Percentiles rank a stretch among this genome's conserved stretches.
These are phyloP conservation scores for Simalia tracyae DNA, from an alignment of 2,797 vertebrate genomes.

Conservation along the genomic window DNA sequence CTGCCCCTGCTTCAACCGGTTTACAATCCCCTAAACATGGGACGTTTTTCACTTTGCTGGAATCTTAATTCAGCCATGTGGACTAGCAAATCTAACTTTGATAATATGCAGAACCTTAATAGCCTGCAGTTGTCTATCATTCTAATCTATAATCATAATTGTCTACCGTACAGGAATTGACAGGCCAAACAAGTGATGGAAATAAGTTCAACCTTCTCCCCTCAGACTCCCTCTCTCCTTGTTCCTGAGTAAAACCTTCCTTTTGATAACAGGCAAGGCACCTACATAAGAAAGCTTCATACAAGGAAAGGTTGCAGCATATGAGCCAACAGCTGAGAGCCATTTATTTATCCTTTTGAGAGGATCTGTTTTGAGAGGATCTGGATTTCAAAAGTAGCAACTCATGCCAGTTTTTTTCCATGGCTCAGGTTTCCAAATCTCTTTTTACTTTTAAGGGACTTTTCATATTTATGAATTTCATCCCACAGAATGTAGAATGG, in stretches of 20 bases:
- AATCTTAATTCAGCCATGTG: not conserved
- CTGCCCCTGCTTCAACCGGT: not conserved
- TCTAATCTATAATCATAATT: not conserved
- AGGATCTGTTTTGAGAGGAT: not conserved
- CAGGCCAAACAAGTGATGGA: not conserved
- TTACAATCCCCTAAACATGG: not conserved
- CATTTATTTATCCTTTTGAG: not conserved
- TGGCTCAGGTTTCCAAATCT: not conserved
- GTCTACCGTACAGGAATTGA: not conserved
- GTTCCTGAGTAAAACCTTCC: not conserved
- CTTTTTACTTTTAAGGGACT: not conserved
- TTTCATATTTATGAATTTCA: not conserved
- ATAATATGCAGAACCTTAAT: not conserved
- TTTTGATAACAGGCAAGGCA: slow-evolving; percentile 21
- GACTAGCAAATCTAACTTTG: not conserved
- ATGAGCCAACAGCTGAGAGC: slow-evolving; percentile 20
- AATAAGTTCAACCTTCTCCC: not conserved
- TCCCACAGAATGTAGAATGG: not conserved
- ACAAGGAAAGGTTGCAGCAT: slow-evolving; percentile 19
- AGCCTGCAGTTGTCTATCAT: not conserved
- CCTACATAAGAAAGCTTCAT: slow-evolving; percentile 13
- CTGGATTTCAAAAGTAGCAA: slow-evolving; percentile 15
- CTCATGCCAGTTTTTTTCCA: not conserved
- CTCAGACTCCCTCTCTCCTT: not conserved
- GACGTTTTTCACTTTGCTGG: not conserved